phyloP scores from a whole-genome alignment of 2,113 vertebrate genomes.

The Aythya baeri region DNA sequence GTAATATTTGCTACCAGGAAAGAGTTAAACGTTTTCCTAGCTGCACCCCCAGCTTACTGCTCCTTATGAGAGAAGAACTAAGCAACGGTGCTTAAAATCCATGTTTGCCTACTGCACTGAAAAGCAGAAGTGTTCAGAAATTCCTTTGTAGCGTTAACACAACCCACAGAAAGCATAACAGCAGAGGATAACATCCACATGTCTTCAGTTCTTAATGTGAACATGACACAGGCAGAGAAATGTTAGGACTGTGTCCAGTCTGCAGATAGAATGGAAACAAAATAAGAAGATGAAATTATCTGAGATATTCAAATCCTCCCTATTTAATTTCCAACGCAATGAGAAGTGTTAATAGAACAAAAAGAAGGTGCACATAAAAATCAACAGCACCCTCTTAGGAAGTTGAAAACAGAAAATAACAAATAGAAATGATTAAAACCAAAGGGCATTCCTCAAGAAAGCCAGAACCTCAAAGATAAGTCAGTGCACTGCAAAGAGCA shows the following conservation, averaged over 20 bases:
- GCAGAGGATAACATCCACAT: not conserved
- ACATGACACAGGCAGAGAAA: not conserved
- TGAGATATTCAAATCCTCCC: not conserved
- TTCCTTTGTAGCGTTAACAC: not conserved
- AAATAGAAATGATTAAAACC: not conserved
- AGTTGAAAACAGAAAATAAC: not conserved
- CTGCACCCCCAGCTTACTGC: not conserved
- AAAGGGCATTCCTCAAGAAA: not conserved
- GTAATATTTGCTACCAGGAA: not conserved
- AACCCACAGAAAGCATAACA: not conserved
- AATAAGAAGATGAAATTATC: not conserved
- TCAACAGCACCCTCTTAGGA: not conserved
- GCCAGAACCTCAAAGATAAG: not conserved
- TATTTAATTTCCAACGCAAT: not conserved
- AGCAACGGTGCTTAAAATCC: not conserved
- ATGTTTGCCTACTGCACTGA: not conserved
- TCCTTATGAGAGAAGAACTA: accelerated
- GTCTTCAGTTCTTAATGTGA: not conserved
- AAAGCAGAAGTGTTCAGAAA: not conserved
- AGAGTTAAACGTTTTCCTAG: not conserved
- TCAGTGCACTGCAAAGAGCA: not conserved
- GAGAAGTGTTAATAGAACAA: not conserved
- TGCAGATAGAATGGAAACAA: not conserved
- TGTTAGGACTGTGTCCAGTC: not conserved
- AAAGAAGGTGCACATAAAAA: not conserved